phyloP scores from a whole-genome alignment of 2,888 invertebrate species.

The Blastobasis lacticolella region DNA sequence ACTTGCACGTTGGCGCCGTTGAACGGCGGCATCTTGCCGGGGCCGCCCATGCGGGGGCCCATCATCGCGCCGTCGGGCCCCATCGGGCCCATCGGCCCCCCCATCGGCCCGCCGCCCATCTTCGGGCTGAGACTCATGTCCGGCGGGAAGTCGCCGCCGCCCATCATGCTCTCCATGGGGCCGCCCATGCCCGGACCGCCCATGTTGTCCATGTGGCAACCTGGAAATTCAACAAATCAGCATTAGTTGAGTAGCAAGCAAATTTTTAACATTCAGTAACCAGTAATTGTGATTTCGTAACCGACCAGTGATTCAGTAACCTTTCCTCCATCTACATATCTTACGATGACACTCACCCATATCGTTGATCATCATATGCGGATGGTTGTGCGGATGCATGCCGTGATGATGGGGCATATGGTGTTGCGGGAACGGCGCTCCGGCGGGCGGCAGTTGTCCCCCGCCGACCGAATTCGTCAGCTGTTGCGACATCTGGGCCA shows the following conservation, averaged over 20 bases:
- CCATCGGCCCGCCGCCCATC: slow-evolving; percentile 73
- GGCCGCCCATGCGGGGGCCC: slow-evolving; percentile 77
- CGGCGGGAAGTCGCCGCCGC: slow-evolving; percentile 63
- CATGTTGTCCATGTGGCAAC: slow-evolving; percentile 71
- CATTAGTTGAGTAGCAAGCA: neutral
- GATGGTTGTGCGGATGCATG: slow-evolving; percentile 64
- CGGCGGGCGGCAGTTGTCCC: slow-evolving; percentile 55
- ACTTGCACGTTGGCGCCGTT: slow-evolving; percentile 88
- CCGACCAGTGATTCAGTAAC: too few relatives aligned
- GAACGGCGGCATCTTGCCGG: slow-evolving; percentile 73
- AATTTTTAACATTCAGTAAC: too few relatives aligned
- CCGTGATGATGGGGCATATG: slow-evolving; percentile 67
- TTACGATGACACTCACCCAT: slow-evolving; percentile 57
- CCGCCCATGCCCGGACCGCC: slow-evolving; percentile 69
- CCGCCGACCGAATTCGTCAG: slow-evolving; percentile 83
- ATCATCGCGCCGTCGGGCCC: slow-evolving; percentile 76
- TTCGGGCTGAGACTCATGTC: slow-evolving; percentile 79
- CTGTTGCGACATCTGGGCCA: slow-evolving; percentile 96
- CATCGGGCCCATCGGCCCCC: slow-evolving; percentile 69
- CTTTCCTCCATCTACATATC: too few relatives aligned
- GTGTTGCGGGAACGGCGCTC: slow-evolving; percentile 50
- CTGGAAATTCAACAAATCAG: slow-evolving; percentile 23
- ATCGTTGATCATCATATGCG: slow-evolving; percentile 72
- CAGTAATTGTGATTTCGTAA: too few relatives aligned
- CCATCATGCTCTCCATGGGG: slow-evolving; percentile 71